Evolutionary conservation across 1,140 invertebrate genomes (phyloP).

Genomic region (Drosophila serrata): DNA sequence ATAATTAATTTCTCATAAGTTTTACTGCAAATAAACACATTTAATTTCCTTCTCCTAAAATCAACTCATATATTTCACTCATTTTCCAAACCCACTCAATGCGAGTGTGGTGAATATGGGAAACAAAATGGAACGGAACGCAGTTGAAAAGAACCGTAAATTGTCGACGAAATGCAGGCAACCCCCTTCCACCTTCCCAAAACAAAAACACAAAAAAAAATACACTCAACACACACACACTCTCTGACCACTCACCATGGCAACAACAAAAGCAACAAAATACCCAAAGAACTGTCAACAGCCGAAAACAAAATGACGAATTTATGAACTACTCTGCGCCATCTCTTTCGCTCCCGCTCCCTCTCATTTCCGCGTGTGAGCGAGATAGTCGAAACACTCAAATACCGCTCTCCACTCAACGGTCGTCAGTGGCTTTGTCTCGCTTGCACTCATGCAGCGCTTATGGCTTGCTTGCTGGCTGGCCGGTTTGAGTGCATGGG

Average conservation of each 20-base stretch:
- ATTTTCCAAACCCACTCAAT: constrained; percentile 2
- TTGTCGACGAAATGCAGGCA: constrained; percentile 56
- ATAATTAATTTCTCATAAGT: background rate
- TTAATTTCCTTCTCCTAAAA: background rate
- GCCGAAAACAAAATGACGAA: constrained; percentile 84
- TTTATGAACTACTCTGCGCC: constrained; percentile 79
- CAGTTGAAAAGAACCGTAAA: constrained; percentile 44
- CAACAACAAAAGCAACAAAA: constrained; percentile 63
- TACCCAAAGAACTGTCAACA: constrained; percentile 77
- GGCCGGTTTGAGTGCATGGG: constrained; percentile 60
- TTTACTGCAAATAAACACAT: background rate
- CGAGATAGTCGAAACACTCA: constrained; percentile 14
- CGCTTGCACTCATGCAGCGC: constrained; percentile 24
- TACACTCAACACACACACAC: constrained; percentile 19
- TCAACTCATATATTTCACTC: background rate
- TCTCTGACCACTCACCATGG: constrained; percentile 30
- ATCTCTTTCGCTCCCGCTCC: constrained; percentile 30
- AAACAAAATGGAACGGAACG: constrained; percentile 47
- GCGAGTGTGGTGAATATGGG: constrained; percentile 58
- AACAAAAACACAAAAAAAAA: background rate
- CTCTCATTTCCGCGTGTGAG: constrained; percentile 3
- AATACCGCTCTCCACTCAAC: constrained; percentile 27
- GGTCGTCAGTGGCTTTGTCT: constrained; percentile 31
- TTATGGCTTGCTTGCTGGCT: constrained; percentile 3
- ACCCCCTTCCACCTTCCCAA: constrained; percentile 28